These are phyloP conservation scores for Metopia argyrocephala DNA, from an alignment of 2,888 invertebrate species.

Conservation along the genomic window DNA sequence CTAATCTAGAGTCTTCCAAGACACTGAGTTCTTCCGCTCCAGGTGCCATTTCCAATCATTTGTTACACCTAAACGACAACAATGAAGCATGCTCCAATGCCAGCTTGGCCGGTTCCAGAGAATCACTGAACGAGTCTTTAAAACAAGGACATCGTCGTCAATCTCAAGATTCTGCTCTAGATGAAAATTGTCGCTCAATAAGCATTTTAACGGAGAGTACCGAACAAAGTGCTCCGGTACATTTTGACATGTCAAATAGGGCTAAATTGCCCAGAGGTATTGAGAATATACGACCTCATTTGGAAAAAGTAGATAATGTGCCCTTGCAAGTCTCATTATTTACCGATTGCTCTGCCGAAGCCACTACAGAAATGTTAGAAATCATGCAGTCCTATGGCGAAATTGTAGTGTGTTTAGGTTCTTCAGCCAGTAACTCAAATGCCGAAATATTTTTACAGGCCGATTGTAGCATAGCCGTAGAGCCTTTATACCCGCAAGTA, in stretches of 20 bases:
- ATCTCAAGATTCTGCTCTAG: constrained; percentile 81
- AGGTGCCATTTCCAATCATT: constrained; percentile 84
- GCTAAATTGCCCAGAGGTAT: constrained; percentile 97
- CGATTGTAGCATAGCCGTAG: constrained; percentile 93
- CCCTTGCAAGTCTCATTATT: constrained; percentile 97
- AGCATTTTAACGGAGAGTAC: constrained; percentile 93
- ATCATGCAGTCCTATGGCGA: constrained; percentile 98
- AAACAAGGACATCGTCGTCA: constrained; percentile 72
- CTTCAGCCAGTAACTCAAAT: constrained; percentile 91
- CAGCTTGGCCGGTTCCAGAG: constrained; percentile 67
- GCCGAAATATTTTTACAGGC: constrained; percentile 96
- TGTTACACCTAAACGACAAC: constrained; percentile 66
- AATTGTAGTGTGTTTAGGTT: constrained; percentile 96
- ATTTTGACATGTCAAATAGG: constrained; percentile 95
- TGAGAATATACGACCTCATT: constrained; percentile 96
- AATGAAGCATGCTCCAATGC: constrained; percentile 66
- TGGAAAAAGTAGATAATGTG: constrained; percentile 97
- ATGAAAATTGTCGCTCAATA: constrained; percentile 86
- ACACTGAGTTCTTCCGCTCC: constrained; percentile 91
- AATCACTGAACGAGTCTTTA: constrained; percentile 62
- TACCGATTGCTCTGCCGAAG: constrained; percentile 96
- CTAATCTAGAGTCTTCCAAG: constrained; percentile 84
- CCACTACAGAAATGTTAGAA: constrained; percentile 93
- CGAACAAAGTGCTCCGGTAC: constrained; percentile 93
- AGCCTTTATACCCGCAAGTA: constrained; percentile 94